phyloP scores from a whole-genome alignment of 2,888 invertebrate genomes.

The Coelinius sp. region DNA sequence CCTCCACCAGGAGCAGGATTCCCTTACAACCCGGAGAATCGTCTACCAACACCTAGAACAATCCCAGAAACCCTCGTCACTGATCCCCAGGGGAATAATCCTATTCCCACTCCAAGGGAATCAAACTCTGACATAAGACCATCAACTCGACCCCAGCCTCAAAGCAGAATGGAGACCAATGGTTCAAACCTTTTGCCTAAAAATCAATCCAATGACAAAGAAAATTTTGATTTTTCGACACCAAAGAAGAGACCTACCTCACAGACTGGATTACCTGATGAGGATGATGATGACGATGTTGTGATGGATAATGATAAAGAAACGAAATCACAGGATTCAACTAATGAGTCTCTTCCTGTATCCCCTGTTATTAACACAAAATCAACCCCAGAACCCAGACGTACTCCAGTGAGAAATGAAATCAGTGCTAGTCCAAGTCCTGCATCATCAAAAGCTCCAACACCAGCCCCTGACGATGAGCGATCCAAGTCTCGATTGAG shows the following conservation, averaged over 20 bases:
- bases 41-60: slow-evolving; percentile 23
- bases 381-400: slow-evolving; percentile 5
- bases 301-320: slow-evolving; percentile 53
- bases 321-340: slow-evolving; percentile 19
- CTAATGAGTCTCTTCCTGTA: slow-evolving; percentile 23
- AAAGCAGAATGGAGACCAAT: slow-evolving; percentile 57
- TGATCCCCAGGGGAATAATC: slow-evolving; percentile 32
- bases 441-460: not conserved
- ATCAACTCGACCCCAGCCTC: slow-evolving; percentile 46
- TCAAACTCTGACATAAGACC: slow-evolving; percentile 41
- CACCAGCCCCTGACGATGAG: slow-evolving; percentile 26
- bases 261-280: slow-evolving; percentile 33
- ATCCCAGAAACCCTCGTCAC: slow-evolving; percentile 39
- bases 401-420: slow-evolving; percentile 15
- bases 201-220: not conserved
- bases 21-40: slow-evolving; percentile 29
- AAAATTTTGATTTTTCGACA: slow-evolving; percentile 4
- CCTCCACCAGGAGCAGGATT: slow-evolving; percentile 14
- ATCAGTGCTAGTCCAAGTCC: slow-evolving; percentile 17
- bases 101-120: slow-evolving; percentile 28
- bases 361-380: slow-evolving; percentile 12
- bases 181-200: slow-evolving; percentile 31
- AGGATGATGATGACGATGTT: slow-evolving; percentile 58
- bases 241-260: slow-evolving; percentile 32
- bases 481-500: slow-evolving; percentile 39